A percentile compares a stretch with the other conserved stretches of the same genome.
phyloP scores from a whole-genome alignment of 2,888 invertebrate species.

The Rotaria socialis region DNA sequence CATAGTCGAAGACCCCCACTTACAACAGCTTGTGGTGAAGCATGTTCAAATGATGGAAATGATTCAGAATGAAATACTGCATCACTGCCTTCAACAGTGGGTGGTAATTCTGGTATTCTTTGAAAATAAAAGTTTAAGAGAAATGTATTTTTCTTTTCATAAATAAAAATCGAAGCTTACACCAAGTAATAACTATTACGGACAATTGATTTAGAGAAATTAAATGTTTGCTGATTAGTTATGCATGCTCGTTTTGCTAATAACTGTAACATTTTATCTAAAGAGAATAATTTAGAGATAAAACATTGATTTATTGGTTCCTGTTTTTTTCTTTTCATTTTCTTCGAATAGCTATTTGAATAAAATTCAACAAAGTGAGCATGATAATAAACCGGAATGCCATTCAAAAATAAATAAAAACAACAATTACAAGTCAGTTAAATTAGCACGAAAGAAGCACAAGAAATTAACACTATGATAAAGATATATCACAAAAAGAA shows the following conservation, averaged over 20 bases:
- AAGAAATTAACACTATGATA: not conserved
- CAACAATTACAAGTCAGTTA: not conserved
- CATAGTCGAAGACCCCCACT: constrained; percentile 29
- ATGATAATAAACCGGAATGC: not conserved
- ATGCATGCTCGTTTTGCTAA: not conserved
- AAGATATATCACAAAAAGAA: not conserved
- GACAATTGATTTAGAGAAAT: not conserved
- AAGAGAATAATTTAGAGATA: not conserved
- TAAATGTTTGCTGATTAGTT: not conserved
- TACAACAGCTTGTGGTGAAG: not conserved
- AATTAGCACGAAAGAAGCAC: not conserved
- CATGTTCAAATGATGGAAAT: constrained; percentile 4
- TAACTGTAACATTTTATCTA: constrained; percentile 26
- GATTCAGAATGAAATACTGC: not conserved
- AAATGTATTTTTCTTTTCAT: not conserved
- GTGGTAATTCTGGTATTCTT: constrained; percentile 17
- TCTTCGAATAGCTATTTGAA: not conserved
- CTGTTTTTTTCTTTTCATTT: not conserved
- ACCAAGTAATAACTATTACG: constrained; percentile 21
- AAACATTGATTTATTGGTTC: not conserved
- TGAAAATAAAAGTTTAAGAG: not conserved
- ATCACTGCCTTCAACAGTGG: not conserved
- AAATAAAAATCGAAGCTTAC: not conserved
- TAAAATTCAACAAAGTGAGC: not conserved
- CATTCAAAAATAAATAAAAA: not conserved